Conservation (phyloP, 1,140 invertebrate genomes). For the Leptonema lineaticorne region DNA sequence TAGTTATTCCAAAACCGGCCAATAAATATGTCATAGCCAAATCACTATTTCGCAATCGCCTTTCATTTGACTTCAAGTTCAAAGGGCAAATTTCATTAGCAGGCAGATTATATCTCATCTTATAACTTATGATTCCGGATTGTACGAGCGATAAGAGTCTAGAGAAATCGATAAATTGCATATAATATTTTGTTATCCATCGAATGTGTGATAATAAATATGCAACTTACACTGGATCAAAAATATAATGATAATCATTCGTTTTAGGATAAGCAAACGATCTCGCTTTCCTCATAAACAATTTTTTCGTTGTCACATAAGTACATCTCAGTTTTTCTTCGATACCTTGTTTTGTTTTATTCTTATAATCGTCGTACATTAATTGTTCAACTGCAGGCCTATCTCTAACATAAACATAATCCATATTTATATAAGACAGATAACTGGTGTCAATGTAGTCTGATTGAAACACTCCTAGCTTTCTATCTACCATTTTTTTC, state of each 20-base stretch:
- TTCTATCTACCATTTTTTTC: constrained; percentile 48
- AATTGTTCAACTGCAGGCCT: constrained; percentile 63
- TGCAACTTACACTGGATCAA: constrained; percentile 71
- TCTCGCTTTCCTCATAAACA: constrained; percentile 63
- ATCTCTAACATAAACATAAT: constrained; percentile 68
- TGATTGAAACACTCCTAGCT: constrained; percentile 46
- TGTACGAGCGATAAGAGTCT: constrained; percentile 69
- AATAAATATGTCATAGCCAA: constrained; percentile 73
- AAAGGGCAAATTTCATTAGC: constrained; percentile 75
- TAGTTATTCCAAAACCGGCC: constrained; percentile 63
- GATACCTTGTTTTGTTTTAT: constrained; percentile 58
- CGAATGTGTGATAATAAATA: constrained; percentile 10
- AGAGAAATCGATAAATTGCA: background rate
- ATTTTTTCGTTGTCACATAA: constrained; percentile 67
- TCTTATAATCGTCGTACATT: constrained; percentile 68
- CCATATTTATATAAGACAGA: constrained; percentile 52
- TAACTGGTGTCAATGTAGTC: constrained; percentile 48
- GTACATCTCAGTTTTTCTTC: constrained; percentile 66
- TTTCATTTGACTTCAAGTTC: constrained; percentile 75
- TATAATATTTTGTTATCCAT: too few relatives aligned
- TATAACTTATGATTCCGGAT: constrained; percentile 69
- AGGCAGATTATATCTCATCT: constrained; percentile 63
- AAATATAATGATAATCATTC: constrained; percentile 59
- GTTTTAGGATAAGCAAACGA: constrained; percentile 69
- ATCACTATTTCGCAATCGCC: constrained; percentile 69